These are phyloP conservation scores for Plutella xylostella DNA, from an alignment of 2,888 invertebrate genomes.

Conservation along the genomic window DNA sequence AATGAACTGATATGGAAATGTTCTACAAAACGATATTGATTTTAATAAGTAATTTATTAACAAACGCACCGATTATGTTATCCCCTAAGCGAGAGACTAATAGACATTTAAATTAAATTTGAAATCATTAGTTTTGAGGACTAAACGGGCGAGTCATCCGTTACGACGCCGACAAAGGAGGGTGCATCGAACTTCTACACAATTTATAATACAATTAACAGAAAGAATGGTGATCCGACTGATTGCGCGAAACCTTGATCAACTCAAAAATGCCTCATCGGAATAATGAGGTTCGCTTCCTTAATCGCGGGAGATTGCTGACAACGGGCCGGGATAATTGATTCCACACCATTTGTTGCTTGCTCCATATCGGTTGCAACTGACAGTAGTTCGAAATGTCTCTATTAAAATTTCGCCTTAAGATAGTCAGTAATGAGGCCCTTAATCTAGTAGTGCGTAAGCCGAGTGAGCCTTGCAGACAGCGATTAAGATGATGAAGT, in stretches of 20 bases:
- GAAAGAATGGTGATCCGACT: slow-evolving; percentile 54
- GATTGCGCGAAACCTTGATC: slow-evolving; percentile 51
- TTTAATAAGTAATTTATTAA: slow-evolving; percentile 22
- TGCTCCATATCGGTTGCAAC: slow-evolving; percentile 32
- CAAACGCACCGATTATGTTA: slow-evolving; percentile 17
- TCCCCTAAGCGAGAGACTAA: slow-evolving; percentile 37
- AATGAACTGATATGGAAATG: slow-evolving; percentile 15
- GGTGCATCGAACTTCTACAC: slow-evolving; percentile 43
- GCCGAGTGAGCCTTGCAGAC: slow-evolving; percentile 52
- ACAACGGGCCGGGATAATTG: slow-evolving; percentile 30
- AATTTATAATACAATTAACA: slow-evolving; percentile 66
- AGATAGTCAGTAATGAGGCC: slow-evolving; percentile 59
- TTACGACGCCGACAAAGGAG: slow-evolving; percentile 56
- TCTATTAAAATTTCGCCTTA: slow-evolving; percentile 67
- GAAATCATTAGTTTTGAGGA: slow-evolving; percentile 46
- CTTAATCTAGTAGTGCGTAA: slow-evolving; percentile 60
- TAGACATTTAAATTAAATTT: slow-evolving; percentile 43
- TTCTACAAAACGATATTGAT: slow-evolving; percentile 22
- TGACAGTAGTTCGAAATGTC: slow-evolving; percentile 55
- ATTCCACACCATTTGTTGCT: slow-evolving; percentile 45
- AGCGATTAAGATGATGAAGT: slow-evolving; percentile 62
- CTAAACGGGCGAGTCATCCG: slow-evolving; percentile 43
- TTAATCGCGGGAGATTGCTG: slow-evolving; percentile 34
- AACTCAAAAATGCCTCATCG: slow-evolving; percentile 36
- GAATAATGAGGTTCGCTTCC: slow-evolving; percentile 39